Percentiles rank a stretch among this genome's conserved stretches.
These are phyloP conservation scores for Achroia grisella DNA, from an alignment of 1,140 invertebrate species.

Conservation along the genomic window DNA sequence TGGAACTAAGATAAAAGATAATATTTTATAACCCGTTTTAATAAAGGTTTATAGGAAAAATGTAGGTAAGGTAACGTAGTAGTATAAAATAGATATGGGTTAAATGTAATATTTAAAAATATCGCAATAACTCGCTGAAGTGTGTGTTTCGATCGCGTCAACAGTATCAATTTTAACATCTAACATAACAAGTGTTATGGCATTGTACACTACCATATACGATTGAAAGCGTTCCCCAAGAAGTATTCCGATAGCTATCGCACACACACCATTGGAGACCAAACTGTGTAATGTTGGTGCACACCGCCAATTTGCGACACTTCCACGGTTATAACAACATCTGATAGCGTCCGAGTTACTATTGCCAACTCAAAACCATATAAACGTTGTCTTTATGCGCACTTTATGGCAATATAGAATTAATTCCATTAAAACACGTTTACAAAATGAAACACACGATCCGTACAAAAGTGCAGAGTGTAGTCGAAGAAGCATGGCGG, in stretches of 20 bases:
- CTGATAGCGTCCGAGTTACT: conserved; percentile 30
- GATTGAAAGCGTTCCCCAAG: conserved; percentile 34
- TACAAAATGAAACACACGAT: conserved; percentile 41
- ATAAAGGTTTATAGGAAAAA: no score
- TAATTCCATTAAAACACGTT: conserved; percentile 15
- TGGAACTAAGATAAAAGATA: no score
- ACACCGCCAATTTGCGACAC: conserved; percentile 36
- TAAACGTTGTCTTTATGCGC: conserved; percentile 3
- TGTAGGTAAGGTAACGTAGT: no score
- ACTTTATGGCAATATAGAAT: conserved; percentile 6
- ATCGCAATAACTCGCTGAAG: conserved; percentile 31
- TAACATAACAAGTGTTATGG: conserved; percentile 54
- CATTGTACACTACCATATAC: conserved; percentile 40
- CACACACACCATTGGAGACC: conserved; percentile 33
- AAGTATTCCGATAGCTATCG: conserved; percentile 49
- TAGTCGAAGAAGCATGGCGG: conserved; percentile 64
- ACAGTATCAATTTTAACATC: conserved; percentile 38
- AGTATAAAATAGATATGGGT: no score
- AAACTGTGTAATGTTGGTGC: conserved; percentile 33
- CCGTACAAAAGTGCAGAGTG: conserved; percentile 62
- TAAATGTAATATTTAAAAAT: no score
- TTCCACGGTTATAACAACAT: conserved; percentile 33
- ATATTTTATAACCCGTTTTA: no score
- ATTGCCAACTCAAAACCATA: conserved; percentile 16
- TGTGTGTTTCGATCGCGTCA: conserved; percentile 18